A percentile compares a stretch with the other conserved stretches of the same genome.
Conservation (phyloP, 2,113 vertebrate genomes). For the Aix galericulata region DNA sequence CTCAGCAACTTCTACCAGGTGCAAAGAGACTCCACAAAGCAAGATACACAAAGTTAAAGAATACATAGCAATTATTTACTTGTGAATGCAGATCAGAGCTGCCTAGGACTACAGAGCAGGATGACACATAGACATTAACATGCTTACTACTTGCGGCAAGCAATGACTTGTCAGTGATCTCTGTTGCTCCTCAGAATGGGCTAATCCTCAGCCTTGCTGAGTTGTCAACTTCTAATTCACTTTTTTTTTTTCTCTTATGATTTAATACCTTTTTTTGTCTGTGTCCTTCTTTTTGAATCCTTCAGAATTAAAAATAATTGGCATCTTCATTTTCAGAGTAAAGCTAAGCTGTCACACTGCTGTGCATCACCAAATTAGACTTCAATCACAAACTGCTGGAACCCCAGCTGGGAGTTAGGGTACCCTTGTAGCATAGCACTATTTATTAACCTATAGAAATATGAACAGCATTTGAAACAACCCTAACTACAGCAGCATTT, state of each 20-base stretch:
- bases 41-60: not conserved
- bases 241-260: not conserved
- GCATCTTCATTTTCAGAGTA: not conserved
- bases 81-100: not conserved
- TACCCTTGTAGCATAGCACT: not conserved
- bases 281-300: not conserved
- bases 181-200: not conserved
- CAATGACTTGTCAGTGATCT: not conserved
- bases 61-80: not conserved
- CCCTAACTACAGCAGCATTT: not conserved
- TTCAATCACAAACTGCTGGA: not conserved
- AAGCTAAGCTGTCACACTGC: not conserved
- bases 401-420: not conserved
- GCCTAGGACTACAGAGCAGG: not conserved
- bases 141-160: rapidly evolving
- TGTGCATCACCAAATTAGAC: not conserved
- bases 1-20: not conserved
- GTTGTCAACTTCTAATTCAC: not conserved
- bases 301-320: not conserved
- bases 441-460: not conserved
- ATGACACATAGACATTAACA: not conserved
- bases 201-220: not conserved
- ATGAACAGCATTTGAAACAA: not conserved
- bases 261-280: not conserved
- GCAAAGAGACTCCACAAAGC: not conserved